Base-by-base conservation (phyloP, 2,797 vertebrate genomes). In the Tapirus indicus region DNA sequence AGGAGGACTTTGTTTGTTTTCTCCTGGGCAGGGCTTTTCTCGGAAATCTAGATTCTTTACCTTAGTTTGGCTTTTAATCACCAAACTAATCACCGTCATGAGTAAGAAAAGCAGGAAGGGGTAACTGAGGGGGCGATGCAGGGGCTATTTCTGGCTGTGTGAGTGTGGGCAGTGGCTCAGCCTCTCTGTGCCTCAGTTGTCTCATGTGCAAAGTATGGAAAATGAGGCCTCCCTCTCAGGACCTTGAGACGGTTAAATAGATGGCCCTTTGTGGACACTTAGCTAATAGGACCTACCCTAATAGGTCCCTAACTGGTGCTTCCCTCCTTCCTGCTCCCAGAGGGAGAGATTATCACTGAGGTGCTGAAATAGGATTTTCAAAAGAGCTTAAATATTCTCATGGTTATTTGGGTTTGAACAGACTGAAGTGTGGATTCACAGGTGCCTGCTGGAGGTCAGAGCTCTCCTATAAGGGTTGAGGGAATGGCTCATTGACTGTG, bases 281-380 rank as follows among this genome's bases (percentile, higher is more conserved):
- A 29, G 71, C 29, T 38, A 38, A 38, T 38, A 38, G 38, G 38
- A 14, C 38, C 38, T 38, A 3, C n/a, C 56, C 10, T 7, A 7
- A n/a, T 7, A 11, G 7, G 6, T 20, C 18, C 78, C 64, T 47
- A 0, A 44, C 7, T 4, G 32, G 29, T 0, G 1, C 32, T 29
- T 69, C n/a, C 60, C 17, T 75, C 20, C 0, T 41, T 64, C 29
- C 80, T 72, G 62, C 54, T 91, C 71, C 44, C 47, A 35, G 62
- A 66, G 56, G 74, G 38, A 84, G 60, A 54, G 6, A 23, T 27
- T 35, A 23, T 21, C 44, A 0, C 78, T 27, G 16, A 62, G 56
- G 21, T 41, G 49, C 56, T 29, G 25, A 56, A 44, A 77, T 13
- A 47, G 47, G 12, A 2, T 21, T 64, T 54, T 49, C 29, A 41